These are phyloP conservation scores for Gryllus longicercus DNA, from an alignment of 2,888 invertebrate genomes.

Conservation along the genomic window DNA sequence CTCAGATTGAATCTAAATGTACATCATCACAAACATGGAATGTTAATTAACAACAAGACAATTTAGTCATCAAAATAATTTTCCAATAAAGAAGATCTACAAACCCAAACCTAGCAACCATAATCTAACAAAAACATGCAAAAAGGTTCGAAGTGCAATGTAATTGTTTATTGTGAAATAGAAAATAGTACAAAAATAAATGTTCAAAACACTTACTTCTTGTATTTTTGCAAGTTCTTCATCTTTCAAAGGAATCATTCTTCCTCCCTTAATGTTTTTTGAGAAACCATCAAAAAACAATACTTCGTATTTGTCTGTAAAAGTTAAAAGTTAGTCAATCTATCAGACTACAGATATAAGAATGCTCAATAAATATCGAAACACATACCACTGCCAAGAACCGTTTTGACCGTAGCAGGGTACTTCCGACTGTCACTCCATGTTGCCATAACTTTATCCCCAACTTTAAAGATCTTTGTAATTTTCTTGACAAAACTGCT, in stretches of 20 bases:
- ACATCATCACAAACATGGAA: too few species aligned
- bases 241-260: slow-evolving; percentile 56
- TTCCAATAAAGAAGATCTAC: too few species aligned
- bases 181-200: not conserved
- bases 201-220: slow-evolving; percentile 25
- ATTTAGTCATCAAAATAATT: too few species aligned
- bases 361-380: not conserved
- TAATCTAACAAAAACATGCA: too few species aligned
- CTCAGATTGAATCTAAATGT: too few species aligned
- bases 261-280: slow-evolving; percentile 67
- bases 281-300: slow-evolving; percentile 85
- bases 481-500: slow-evolving; percentile 20
- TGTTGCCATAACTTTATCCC: slow-evolving; percentile 80
- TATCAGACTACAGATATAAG: not conserved
- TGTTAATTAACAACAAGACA: too few species aligned
- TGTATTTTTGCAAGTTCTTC: slow-evolving; percentile 19
- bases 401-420: slow-evolving; percentile 71
- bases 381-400: slow-evolving; percentile 46
- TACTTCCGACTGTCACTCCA: slow-evolving; percentile 86
- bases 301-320: slow-evolving; percentile 73
- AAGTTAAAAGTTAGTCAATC: slow-evolving; percentile 38
- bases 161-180: not conserved
- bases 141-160: too few species aligned
- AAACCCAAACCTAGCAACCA: too few species aligned
- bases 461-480: slow-evolving; percentile 51